Evolutionary conservation across 2,888 invertebrate species (phyloP), one percentile per base, ranked within the genome.

Genomic region (Rhynchonema sp.): DNA sequence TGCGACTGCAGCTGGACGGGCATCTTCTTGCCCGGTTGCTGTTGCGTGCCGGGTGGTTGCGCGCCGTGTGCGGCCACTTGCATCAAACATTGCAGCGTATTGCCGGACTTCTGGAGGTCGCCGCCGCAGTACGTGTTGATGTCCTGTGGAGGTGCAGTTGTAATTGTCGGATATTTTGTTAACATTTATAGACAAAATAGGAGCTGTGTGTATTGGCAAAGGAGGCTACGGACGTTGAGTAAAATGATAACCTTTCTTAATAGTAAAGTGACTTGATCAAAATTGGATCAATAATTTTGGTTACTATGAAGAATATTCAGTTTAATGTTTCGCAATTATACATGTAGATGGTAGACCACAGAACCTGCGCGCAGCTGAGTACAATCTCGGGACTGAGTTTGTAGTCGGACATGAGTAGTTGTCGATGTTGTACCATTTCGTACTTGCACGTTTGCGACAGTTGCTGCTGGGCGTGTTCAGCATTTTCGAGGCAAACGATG

Each of bases 31-130:
- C n/a, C n/a, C 25, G 38, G 58, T 30, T 3, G 3, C 27, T 57
- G 60, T 22, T 2, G 17, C 22, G 58, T 23, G 13, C 26, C 13
- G 49, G 57, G n/a, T 25, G 30, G 53, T 6, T 13, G 82, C 82
- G 67, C 80, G 81, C 67, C 79, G 78, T 65, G 81, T 79, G 1
- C 80, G 28, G 71, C 72, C 57, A 70, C 67, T 28, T 62, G 65
- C 87, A 96, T 87, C 54, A 98, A 77, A 72, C 96, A 98, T 73
- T 96, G 94, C 65, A 98, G 84, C 0, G 92, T 92, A 71, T 84
- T 84, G 0, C 87, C 89, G 2, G 86, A 87, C 59, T 82, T 79
- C 73, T 86, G 85, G 60, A 75, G 65, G 46, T 71, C 68, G 60
- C 68, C 69, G 55, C 65, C 80, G 53, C 46, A 65, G 61, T 59